Evolutionary conservation across 2,113 vertebrate species (phyloP), one percentile per base, ranked within the genome.

Genomic region (Corythornis cristatus): DNA sequence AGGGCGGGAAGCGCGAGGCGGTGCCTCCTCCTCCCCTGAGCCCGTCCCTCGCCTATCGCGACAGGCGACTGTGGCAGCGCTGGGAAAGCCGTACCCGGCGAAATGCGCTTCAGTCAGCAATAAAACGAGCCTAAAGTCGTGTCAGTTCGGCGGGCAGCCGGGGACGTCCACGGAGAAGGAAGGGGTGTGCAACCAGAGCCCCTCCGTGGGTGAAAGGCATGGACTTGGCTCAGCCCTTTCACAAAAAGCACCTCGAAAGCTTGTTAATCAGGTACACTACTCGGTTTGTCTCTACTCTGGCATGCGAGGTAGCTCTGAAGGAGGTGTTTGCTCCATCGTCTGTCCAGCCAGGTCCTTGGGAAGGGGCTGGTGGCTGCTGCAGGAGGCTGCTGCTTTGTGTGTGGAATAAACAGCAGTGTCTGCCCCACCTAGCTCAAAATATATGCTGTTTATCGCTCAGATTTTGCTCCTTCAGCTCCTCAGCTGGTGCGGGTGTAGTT

Each of bases 131-230:
- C 9, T 9, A 20, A n/a, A 20, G 48, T 5, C 4, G 6, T 0
- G 0, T 25, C 29, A 37, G 5, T 20, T 9, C 5, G 7, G 2
- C 9, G 15, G 37, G 23, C 1, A 0, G 42, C 57, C n/a, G 1
- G 6, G 21, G 26, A 26, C 11, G 1, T 1, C 19, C 29, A 1
- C 2, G 16, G 33, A 37, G 19, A 33, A 29, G 0, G 2, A 35
- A 10, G 3, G 15, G 33, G 2, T 0, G 0, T 7, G 29, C 40
- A 84, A 35, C 3, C 5, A 13, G 11, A 25, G 15, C 3, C 1
- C 15, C 22, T 25, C 18, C 9, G 0, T 9, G 40, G 40, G 23
- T 22, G 29, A 7, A 46, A 72, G 42, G n/a, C 13, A 4, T 2
- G 10, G 46, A 1, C 13, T 29, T 7, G 7, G 29, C 22, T 50